Conservation (phyloP, 2,797 vertebrate species). For the Sebastolobus alascanus region DNA sequence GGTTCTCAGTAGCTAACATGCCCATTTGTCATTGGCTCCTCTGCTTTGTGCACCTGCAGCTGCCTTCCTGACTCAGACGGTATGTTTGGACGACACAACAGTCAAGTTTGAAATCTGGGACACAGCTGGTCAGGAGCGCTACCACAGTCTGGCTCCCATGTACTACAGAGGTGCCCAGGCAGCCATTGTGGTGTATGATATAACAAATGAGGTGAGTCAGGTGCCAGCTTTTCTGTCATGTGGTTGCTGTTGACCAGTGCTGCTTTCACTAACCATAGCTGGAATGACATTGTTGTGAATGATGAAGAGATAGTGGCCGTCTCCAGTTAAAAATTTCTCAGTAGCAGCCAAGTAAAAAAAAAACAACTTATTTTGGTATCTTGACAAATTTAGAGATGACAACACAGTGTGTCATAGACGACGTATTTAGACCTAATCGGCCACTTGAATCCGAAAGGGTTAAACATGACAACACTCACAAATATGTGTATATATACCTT, state of each 20-base stretch:
- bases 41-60: conserved; percentile 83
- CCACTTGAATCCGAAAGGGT: background rate
- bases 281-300: background rate
- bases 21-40: conserved; percentile 33
- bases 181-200: conserved; percentile 99
- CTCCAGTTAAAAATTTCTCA: conserved; percentile 6
- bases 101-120: conserved; percentile 99
- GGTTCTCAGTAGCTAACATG: background rate
- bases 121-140: conserved; percentile 98
- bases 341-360: background rate
- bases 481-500: background rate
- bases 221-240: background rate
- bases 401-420: background rate
- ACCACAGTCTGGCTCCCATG: conserved; percentile 99
- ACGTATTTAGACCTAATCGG: background rate
- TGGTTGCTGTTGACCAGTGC: background rate
- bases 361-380: conserved; percentile 1
- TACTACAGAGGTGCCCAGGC: conserved; percentile 99
- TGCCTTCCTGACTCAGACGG: conserved; percentile 99
- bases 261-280: background rate
- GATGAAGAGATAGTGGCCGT: conserved; percentile 1
- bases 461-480: background rate
- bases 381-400: conserved; percentile 10
- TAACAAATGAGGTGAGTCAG: conserved; percentile 96
- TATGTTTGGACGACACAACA: conserved; percentile 98